Conservation (phyloP, 92 coral and sea anemone genomes). For the Chrysogorgia sp. region DNA sequence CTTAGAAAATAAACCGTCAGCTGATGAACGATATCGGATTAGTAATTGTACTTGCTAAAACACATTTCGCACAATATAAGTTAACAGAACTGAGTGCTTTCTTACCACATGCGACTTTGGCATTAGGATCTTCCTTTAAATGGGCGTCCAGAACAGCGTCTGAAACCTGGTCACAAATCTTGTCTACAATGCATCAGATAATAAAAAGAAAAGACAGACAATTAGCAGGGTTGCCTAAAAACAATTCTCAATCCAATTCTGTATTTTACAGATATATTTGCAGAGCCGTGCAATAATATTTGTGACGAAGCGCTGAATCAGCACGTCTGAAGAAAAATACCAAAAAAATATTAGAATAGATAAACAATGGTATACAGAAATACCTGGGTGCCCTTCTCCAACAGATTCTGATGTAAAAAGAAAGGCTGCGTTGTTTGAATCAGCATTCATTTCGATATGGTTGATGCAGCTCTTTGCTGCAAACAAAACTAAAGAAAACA, state of each 20-base stretch:
- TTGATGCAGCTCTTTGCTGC: no score
- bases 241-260: no score
- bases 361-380: no score
- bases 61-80: no score
- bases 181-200: conserved; percentile 63
- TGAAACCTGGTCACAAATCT: conserved; percentile 97
- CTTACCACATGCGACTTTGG: conserved; percentile 99
- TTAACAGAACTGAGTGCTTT: no score
- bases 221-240: neutral
- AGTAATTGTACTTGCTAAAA: no score
- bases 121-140: conserved; percentile 90
- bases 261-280: no score
- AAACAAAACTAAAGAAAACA: neutral
- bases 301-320: neutral
- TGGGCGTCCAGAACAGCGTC: conserved; percentile 98
- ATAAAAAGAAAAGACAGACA: neutral
- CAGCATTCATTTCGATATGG: conserved; percentile 30
- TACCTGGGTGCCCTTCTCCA: conserved; percentile 99
- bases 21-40: no score
- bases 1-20: no score
- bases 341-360: neutral
- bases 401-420: conserved; percentile 97
- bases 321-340: no score
- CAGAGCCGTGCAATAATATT: no score
- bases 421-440: conserved; percentile 71